Base-by-base conservation (phyloP, 2,888 invertebrate species). In the Craniophora ligustri region DNA sequence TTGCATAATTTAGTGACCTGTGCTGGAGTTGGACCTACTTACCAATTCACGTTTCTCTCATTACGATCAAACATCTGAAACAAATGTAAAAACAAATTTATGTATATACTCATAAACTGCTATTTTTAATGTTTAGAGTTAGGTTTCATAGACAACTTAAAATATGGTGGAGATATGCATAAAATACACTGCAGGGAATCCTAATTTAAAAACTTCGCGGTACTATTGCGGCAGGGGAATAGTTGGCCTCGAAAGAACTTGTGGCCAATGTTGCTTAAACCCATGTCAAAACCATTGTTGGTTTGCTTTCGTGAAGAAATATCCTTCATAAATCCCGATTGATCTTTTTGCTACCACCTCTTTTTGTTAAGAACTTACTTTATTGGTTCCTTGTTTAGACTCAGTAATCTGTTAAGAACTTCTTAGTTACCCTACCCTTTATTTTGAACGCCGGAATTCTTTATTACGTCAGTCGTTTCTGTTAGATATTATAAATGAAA, bases 261-360 rank as follows among this genome's bases (percentile, higher is more conserved):
- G 46, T 64, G 56, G 38, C 65, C 62, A 55, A 51, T 67, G 64
- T 66, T 69, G 64, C 71, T 68, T 62, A 57, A 75, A 82, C 79
- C 81, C 81, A 79, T 72, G 80, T 87, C 86, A 86, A 74, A 73
- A 67, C 76, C 82, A 82, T 88, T 88, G 84, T 88, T 81, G 75
- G 76, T 63, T 71, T 71, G 67, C 76, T 79, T 80, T 79, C 77
- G 76, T 67, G 75, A 73, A 77, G 76, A 83, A 85, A 87, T 86
- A 87, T 77, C 71, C 71, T 59, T 55, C 53, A 61, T 70, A 79
- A 82, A 84, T 78, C 79, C 75, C 64, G 72, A 83, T 77, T 81
- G 83, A 79, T 81, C 81, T 78, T 83, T 81, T 77, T 54, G 68
- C 51, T 49, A 62, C 64, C 67, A 64, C 48, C 63, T 77, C 68